A percentile compares a stretch with the other conserved stretches of the same genome.
phyloP scores from a whole-genome alignment of 2,888 invertebrate species.

The Rugalucina vietnamica region DNA sequence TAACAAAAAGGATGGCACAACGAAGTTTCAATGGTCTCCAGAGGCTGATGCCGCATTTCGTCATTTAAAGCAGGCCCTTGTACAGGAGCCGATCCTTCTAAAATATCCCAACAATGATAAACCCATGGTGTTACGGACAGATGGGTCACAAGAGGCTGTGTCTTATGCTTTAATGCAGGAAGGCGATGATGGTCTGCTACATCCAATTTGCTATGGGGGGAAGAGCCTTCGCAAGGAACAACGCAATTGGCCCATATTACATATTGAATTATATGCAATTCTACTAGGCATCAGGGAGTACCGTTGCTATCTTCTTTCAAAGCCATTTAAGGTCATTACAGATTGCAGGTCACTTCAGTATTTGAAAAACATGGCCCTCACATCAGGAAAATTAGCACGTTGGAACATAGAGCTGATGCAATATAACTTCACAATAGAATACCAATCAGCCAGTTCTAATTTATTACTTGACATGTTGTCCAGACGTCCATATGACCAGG shows the following conservation, averaged over 20 bases:
- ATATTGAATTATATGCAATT: slow-evolving; percentile 11
- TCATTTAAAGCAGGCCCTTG: background rate
- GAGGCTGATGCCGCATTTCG: background rate
- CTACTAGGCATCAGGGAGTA: background rate
- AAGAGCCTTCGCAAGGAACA: background rate
- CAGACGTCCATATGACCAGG: background rate
- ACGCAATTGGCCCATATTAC: background rate
- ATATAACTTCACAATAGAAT: background rate
- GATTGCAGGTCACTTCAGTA: background rate
- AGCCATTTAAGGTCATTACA: background rate
- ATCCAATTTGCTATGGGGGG: background rate
- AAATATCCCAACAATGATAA: background rate
- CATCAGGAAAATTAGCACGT: background rate
- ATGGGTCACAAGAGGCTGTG: background rate
- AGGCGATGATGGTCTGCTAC: background rate
- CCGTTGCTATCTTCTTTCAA: background rate
- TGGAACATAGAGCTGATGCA: slow-evolving; percentile 9
- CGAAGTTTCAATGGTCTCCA: background rate
- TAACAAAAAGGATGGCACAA: background rate
- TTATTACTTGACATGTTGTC: background rate
- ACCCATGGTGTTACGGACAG: background rate
- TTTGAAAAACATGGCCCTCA: background rate
- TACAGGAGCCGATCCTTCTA: background rate
- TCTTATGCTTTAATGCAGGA: background rate
- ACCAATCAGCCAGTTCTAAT: background rate